Evolutionary conservation across 2,113 vertebrate genomes (phyloP).

Genomic region (Sciurus niger): DNA sequence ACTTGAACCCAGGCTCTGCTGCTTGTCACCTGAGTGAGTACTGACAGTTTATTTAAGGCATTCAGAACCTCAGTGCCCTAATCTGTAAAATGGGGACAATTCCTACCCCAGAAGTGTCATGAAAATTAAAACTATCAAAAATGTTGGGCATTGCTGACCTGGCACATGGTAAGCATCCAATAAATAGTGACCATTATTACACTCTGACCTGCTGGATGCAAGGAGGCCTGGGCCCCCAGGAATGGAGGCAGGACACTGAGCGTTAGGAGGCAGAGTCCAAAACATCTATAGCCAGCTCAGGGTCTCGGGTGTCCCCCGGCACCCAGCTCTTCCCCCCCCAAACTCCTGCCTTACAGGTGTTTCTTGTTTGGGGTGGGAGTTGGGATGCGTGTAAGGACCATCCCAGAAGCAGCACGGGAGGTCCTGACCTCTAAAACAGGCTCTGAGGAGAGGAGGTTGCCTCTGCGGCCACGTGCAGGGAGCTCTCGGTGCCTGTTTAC

Average conservation of each 20-base stretch:
- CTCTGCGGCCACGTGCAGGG: background rate
- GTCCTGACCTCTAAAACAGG: background rate
- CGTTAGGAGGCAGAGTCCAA: background rate
- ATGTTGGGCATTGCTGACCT: background rate
- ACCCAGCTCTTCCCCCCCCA: background rate
- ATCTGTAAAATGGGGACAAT: background rate
- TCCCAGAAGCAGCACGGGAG: background rate
- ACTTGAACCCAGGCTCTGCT: background rate
- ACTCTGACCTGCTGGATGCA: background rate
- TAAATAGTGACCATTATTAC: background rate
- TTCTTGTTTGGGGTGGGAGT: background rate
- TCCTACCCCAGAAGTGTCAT: background rate
- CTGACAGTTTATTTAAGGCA: background rate
- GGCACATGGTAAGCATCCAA: background rate
- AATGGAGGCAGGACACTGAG: background rate
- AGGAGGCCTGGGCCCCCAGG: background rate
- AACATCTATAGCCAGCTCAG: background rate
- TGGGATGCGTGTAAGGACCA: background rate
- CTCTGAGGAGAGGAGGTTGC: background rate
- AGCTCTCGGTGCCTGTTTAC: accelerated
- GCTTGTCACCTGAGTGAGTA: background rate
- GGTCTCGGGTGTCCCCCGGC: background rate
- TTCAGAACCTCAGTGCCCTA: background rate
- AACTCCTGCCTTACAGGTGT: background rate
- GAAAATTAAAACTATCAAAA: slow-evolving; percentile 22